Percentiles rank a stretch among this genome's conserved stretches.
Conservation (phyloP, 2,888 invertebrate genomes). For the Coremacera marginata region DNA sequence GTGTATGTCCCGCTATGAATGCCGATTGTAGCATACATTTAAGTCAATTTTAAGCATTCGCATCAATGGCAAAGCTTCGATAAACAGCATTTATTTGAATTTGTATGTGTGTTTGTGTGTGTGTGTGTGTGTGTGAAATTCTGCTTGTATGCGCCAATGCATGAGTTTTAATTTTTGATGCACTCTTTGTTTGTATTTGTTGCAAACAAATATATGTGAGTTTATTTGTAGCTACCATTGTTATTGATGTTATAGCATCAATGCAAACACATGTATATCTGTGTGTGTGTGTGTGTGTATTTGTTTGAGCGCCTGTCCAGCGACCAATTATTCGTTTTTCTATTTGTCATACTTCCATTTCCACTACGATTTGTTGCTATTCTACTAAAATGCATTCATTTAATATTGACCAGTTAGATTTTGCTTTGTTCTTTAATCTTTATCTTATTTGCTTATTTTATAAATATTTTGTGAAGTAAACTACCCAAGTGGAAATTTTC, state of each 20-base stretch:
- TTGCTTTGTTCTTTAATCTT: too few relatives aligned
- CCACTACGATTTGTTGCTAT: not conserved
- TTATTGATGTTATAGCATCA: not conserved
- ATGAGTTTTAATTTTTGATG: not conserved
- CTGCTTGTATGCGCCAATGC: not conserved
- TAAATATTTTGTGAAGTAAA: too few relatives aligned
- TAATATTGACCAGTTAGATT: not conserved
- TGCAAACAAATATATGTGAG: not conserved
- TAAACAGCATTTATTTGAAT: not conserved
- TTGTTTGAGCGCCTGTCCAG: not conserved
- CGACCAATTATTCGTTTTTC: not conserved
- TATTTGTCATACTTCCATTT: not conserved
- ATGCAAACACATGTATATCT: not conserved
- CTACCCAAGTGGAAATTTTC: too few relatives aligned
- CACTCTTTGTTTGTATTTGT: conserved; percentile 5
- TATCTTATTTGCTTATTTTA: too few relatives aligned
- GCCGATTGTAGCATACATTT: not conserved
- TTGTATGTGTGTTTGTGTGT: not conserved
- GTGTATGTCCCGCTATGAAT: not conserved
- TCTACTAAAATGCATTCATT: not conserved
- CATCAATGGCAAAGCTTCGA: not conserved
- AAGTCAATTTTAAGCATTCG: not conserved
- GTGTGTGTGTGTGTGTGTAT: not conserved
- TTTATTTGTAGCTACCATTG: not conserved
- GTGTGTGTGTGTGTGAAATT: not conserved